Conservation (phyloP, 2,888 invertebrate genomes). For the Acleris sparsana region DNA sequence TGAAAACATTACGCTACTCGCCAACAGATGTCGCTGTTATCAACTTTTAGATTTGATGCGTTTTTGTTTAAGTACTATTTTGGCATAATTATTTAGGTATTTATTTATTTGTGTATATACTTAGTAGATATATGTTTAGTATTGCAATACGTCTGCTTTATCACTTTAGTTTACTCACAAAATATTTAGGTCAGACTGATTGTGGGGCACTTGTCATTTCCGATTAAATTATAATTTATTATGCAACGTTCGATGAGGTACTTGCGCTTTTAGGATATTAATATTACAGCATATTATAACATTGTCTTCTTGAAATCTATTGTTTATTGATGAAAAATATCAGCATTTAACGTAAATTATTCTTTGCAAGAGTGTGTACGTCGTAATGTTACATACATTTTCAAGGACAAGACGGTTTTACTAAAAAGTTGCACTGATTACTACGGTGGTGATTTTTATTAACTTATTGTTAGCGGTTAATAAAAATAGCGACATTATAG, state of each 20-base stretch:
- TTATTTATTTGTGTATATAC: background rate
- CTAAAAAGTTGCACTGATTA: background rate
- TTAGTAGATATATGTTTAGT: background rate
- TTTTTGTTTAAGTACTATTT: background rate
- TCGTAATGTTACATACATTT: too few species aligned
- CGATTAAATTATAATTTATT: slow-evolving; percentile 16
- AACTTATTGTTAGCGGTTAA: too few species aligned
- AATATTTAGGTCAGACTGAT: slow-evolving; percentile 51
- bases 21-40: slow-evolving; percentile 64
- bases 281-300: background rate
- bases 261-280: background rate
- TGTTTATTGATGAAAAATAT: too few species aligned
- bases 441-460: background rate
- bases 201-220: slow-evolving; percentile 40
- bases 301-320: too few species aligned
- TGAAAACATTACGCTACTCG: slow-evolving; percentile 56
- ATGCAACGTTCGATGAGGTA: slow-evolving; percentile 2
- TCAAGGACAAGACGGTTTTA: too few species aligned
- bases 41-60: background rate
- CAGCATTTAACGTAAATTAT: background rate
- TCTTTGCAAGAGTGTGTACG: background rate
- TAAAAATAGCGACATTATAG: too few species aligned
- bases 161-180: slow-evolving; percentile 36
- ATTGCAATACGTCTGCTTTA: slow-evolving; percentile 41
- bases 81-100: background rate